phyloP scores from a whole-genome alignment of 2,888 invertebrate species.

The Halictus ligatus region DNA sequence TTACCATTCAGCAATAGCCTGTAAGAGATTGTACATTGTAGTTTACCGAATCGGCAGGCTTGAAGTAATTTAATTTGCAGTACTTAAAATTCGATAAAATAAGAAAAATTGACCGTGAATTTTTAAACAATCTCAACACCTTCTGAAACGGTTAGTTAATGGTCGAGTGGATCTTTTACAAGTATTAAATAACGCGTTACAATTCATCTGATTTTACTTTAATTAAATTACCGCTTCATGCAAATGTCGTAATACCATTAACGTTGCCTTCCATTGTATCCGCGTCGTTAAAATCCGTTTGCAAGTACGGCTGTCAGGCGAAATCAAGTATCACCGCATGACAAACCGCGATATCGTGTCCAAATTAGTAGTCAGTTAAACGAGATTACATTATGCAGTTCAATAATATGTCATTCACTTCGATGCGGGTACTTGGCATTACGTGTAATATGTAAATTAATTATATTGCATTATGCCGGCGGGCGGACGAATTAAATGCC shows the following conservation, averaged over 20 bases:
- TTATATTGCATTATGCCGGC: background rate
- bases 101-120: too few relatives aligned
- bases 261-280: background rate
- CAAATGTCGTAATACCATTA: background rate
- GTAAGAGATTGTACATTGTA: too few relatives aligned
- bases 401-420: background rate
- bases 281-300: background rate
- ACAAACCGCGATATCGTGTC: background rate
- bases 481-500: too few relatives aligned
- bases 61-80: too few relatives aligned
- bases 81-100: too few relatives aligned
- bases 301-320: background rate
- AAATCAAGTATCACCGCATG: background rate
- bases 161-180: too few relatives aligned
- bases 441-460: background rate
- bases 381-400: background rate
- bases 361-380: slow-evolving; percentile 2
- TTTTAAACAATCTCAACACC: too few relatives aligned
- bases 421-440: background rate
- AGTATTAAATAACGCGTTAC: too few relatives aligned
- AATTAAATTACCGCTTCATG: background rate
- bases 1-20: background rate
- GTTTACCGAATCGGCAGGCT: too few relatives aligned
- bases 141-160: too few relatives aligned
- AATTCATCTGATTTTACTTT: too few relatives aligned